Evolutionary conservation across 2,888 invertebrate genomes (phyloP).

Genomic region (Zaprionus lineosus): DNA sequence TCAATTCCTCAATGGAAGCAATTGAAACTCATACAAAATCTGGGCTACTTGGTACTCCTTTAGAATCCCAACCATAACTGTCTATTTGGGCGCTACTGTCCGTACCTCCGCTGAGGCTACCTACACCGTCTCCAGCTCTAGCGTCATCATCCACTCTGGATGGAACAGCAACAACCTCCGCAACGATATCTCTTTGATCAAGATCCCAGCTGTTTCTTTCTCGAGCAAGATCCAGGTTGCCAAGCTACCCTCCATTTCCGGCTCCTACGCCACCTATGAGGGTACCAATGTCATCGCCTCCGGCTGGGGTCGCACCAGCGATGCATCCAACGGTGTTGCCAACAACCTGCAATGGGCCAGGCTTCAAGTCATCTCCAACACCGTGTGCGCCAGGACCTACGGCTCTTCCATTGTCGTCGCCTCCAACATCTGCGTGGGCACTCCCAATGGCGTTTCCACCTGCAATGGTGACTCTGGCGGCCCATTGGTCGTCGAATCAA

Average conservation of each 20-base stretch:
- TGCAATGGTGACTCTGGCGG: slow-evolving; percentile 81
- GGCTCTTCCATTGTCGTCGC: slow-evolving; percentile 63
- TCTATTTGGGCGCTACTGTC: slow-evolving; percentile 68
- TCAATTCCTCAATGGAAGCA: neutral
- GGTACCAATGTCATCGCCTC: slow-evolving; percentile 42
- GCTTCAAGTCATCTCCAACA: slow-evolving; percentile 66
- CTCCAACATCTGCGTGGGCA: slow-evolving; percentile 61
- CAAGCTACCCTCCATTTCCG: slow-evolving; percentile 39
- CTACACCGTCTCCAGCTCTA: slow-evolving; percentile 20
- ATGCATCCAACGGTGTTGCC: slow-evolving; percentile 63
- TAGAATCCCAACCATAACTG: slow-evolving; percentile 59
- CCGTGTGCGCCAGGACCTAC: slow-evolving; percentile 78
- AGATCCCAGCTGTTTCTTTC: slow-evolving; percentile 37
- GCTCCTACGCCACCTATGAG: slow-evolving; percentile 46
- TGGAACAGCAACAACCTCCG: slow-evolving; percentile 48
- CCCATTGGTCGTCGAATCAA: slow-evolving; percentile 60
- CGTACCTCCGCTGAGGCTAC: slow-evolving; percentile 60
- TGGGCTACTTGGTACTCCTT: too few species aligned
- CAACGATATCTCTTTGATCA: slow-evolving; percentile 73
- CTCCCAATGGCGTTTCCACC: slow-evolving; percentile 58
- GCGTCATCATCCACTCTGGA: slow-evolving; percentile 79
- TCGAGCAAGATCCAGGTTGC: slow-evolving; percentile 12
- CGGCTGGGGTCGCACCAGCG: slow-evolving; percentile 71
- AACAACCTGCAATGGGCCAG: slow-evolving; percentile 45
- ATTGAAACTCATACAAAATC: too few species aligned